Conservation (phyloP, 2,113 vertebrate genomes). For the Chionodraco myersi region DNA sequence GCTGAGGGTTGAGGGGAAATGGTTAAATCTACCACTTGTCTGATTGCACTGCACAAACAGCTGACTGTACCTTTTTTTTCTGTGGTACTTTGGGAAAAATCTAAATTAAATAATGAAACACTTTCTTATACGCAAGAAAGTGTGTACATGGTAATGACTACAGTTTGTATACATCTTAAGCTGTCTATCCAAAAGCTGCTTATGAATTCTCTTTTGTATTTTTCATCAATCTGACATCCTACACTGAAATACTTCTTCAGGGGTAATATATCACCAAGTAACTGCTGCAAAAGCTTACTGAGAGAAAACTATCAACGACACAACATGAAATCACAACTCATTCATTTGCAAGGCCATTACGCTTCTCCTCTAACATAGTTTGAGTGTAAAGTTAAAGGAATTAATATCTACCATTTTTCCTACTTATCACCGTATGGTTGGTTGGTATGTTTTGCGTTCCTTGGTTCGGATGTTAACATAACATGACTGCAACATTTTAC, state of each 20-base stretch:
- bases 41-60: constrained; percentile 60
- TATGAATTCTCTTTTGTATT: constrained; percentile 52
- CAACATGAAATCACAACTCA: constrained; percentile 40
- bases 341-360: constrained; percentile 29
- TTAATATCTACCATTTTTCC: constrained; percentile 46
- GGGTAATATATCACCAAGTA: constrained; percentile 46
- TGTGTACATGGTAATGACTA: constrained; percentile 26
- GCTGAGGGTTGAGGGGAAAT: constrained; percentile 46
- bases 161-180: constrained; percentile 12
- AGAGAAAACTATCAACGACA: constrained; percentile 43
- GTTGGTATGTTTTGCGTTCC: constrained; percentile 33
- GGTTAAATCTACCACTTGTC: constrained; percentile 50
- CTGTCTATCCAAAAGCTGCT: constrained; percentile 33
- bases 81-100: constrained; percentile 12
- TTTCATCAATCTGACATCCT: constrained; percentile 56
- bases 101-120: constrained; percentile 22
- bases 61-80: constrained; percentile 58
- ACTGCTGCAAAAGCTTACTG: constrained; percentile 35
- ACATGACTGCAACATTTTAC: constrained; percentile 1
- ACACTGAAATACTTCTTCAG: constrained; percentile 33
- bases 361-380: constrained; percentile 32
- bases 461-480: constrained; percentile 2
- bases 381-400: constrained; percentile 47
- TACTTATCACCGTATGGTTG: constrained; percentile 24
- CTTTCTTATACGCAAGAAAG: constrained; percentile 21